Conservation (phyloP, 2,113 vertebrate species). For the Elanoides forficatus region DNA sequence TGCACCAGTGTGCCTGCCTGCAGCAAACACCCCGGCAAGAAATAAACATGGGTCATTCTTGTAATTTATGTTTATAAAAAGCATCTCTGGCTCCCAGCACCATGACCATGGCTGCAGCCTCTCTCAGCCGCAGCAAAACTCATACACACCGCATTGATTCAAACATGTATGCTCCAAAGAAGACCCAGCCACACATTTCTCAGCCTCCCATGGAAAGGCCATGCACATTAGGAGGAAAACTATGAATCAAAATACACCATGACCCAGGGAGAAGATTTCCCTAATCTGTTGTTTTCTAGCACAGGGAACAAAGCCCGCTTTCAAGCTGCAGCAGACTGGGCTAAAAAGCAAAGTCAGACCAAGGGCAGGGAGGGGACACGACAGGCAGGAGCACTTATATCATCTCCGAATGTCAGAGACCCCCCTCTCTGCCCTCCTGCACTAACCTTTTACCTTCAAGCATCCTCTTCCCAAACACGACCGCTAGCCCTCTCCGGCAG, state of each 20-base stretch:
- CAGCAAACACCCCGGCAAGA: not conserved
- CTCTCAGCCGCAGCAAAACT: not conserved
- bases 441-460: not conserved
- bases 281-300: not conserved
- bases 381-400: not conserved
- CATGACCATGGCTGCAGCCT: not conserved
- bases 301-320: not conserved
- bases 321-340: not conserved
- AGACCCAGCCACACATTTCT: not conserved
- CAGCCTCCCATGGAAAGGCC: not conserved
- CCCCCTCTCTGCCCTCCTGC: not conserved
- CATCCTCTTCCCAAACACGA: not conserved
- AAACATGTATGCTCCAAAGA: rapidly evolving
- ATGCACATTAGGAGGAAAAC: not conserved
- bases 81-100: not conserved
- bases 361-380: not conserved
- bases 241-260: not conserved
- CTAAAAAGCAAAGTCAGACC: not conserved
- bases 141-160: rapidly evolving
- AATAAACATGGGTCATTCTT: not conserved
- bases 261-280: not conserved
- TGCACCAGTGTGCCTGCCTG: not conserved
- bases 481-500: not conserved
- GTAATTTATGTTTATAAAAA: not conserved
- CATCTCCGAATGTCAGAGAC: not conserved